Evolutionary conservation across 2,888 invertebrate genomes (phyloP).

Genomic region (Pyralis farinalis): DNA sequence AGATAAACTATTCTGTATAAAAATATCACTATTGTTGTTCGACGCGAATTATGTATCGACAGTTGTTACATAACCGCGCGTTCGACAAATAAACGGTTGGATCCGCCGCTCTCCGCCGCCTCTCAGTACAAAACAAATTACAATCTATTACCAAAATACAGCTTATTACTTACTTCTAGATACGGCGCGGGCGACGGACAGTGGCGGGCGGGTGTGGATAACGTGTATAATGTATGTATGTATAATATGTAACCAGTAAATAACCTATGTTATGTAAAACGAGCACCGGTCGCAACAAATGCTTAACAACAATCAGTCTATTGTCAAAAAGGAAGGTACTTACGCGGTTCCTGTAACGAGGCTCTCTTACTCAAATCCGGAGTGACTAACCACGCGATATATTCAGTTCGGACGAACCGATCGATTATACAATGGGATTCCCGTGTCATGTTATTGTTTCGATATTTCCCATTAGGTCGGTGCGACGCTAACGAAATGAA

Average conservation of each 20-base stretch:
- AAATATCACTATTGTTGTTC: constrained; percentile 73
- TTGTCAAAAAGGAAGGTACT: constrained; percentile 77
- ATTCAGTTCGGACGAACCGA: constrained; percentile 20
- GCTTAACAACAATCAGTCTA: constrained; percentile 80
- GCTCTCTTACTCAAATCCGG: constrained; percentile 43
- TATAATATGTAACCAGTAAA: constrained; percentile 77
- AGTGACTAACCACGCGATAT: constrained; percentile 29
- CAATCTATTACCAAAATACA: constrained; percentile 71
- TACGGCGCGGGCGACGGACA: constrained; percentile 36
- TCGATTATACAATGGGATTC: constrained; percentile 18
- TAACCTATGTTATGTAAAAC: constrained; percentile 76
- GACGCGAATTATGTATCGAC: constrained; percentile 36
- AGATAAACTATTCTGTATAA: constrained; percentile 79
- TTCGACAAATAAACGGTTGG: constrained; percentile 59
- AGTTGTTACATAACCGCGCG: constrained; percentile 36
- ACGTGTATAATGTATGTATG: constrained; percentile 68
- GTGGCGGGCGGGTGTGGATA: constrained; percentile 51
- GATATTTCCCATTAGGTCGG: constrained; percentile 9
- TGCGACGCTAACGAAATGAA: neutral
- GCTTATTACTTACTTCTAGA: constrained; percentile 43
- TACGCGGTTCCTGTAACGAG: constrained; percentile 51
- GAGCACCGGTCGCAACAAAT: constrained; percentile 80
- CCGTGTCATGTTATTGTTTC: constrained; percentile 16
- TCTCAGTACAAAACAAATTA: constrained; percentile 61
- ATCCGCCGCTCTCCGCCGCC: constrained; percentile 48